These are phyloP conservation scores for Polydrusus tereticollis DNA, from an alignment of 2,888 invertebrate genomes.

Conservation along the genomic window DNA sequence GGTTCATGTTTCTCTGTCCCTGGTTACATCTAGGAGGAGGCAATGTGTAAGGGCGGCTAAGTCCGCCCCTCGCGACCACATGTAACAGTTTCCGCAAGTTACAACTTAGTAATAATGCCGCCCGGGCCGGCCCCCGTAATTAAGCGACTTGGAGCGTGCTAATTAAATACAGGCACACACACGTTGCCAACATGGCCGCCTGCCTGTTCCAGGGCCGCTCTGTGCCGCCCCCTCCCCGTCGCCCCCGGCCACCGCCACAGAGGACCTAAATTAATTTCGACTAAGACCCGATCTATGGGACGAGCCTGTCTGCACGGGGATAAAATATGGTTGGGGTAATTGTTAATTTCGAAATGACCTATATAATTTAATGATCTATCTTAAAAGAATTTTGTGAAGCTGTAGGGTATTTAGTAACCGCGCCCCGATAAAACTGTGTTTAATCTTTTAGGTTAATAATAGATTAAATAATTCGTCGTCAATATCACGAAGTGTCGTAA, in stretches of 20 bases:
- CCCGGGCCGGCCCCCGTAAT: slow-evolving; percentile 66
- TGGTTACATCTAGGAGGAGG: slow-evolving; percentile 24
- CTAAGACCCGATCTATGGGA: slow-evolving; percentile 59
- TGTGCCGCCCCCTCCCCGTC: slow-evolving; percentile 27
- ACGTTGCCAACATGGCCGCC: slow-evolving; percentile 55
- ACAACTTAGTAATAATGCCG: slow-evolving; percentile 53
- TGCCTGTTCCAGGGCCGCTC: slow-evolving; percentile 42
- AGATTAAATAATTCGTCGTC: too few relatives aligned
- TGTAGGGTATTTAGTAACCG: too few relatives aligned
- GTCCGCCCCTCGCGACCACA: slow-evolving; percentile 59
- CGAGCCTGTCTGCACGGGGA: slow-evolving; percentile 31
- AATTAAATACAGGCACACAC: slow-evolving; percentile 66
- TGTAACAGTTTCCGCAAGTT: slow-evolving; percentile 65
- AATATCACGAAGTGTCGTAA: too few relatives aligned
- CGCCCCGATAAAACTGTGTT: too few relatives aligned
- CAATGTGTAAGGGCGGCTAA: slow-evolving; percentile 38
- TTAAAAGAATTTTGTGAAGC: too few relatives aligned
- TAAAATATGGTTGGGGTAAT: slow-evolving; percentile 10
- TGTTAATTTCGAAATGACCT: too few relatives aligned
- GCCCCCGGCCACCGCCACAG: slow-evolving; percentile 41
- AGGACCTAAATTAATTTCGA: slow-evolving; percentile 67
- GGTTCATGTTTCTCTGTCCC: slow-evolving; percentile 17
- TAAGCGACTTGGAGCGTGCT: slow-evolving; percentile 63
- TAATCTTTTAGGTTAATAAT: too few relatives aligned
- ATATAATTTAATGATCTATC: too few relatives aligned